Evolutionary conservation across 1,140 invertebrate genomes (phyloP), one percentile per base, ranked within the genome.

Genomic region (Zaprionus vittiger): DNA sequence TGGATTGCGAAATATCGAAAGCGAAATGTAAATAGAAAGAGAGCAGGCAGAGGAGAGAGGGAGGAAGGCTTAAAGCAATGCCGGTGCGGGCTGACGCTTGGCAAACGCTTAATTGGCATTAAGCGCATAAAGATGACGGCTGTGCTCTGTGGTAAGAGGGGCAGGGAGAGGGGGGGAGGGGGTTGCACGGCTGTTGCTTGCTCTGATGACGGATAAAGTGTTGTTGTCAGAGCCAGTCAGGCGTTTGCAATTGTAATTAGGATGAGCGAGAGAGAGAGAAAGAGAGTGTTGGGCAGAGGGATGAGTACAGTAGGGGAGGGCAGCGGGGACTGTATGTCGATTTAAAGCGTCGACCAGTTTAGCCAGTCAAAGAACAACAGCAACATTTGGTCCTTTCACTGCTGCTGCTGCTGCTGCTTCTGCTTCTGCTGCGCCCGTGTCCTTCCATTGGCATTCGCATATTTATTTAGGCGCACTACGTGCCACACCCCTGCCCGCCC

Each of bases 21-120:
- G 47, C 55, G 69, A 74, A 83, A 77, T 81, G 78, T 73, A 83
- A 89, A 83, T 71, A 72, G 37, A 59, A 61, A 20, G 20, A 38
- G 52, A 17, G 37, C 17, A 17, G 14, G 15, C 9, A 61, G 44
- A 7, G 20, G 24, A 41, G 22, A 34, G 9, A 60, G 22, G 28
- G 52, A 28, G 54, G 22, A 2, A 5, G 17, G 15, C 22, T 54
- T 54, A 54, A 9, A 26, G 24, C 7, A 72, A n/a, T 41, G 47
- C 38, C 22, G 24, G 12, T 37, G 22, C 28, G 9, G 59, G 83
- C 65, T 80, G 77, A 54, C 71, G 61, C 75, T 80, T 65, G 80
- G 64, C 70, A 67, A 89, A 77, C 67, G 85, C 79, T 89, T 89
- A 90, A 89, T 89, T 89, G 84, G 84, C 84, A 89, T 89, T 89